Conservation (phyloP, 2,797 vertebrate species). For the Acanthiza pusilla region DNA sequence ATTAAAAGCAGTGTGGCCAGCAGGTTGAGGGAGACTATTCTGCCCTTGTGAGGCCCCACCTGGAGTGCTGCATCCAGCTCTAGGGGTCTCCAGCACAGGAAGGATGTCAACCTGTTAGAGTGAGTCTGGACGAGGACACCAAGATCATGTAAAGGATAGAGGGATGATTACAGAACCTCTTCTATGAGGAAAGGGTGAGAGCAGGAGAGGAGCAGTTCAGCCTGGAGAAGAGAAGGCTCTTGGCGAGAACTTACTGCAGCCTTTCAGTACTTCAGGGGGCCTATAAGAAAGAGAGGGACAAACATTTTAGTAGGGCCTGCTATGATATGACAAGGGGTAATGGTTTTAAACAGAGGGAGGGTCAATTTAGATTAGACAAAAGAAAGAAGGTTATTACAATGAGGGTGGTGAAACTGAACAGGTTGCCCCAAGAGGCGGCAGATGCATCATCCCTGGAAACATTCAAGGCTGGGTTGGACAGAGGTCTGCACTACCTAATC, state of each 20-base stretch:
- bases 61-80: not conserved
- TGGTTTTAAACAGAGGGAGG: not conserved
- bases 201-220: no score
- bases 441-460: not conserved
- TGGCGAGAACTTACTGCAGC: not conserved
- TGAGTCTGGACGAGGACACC: not conserved
- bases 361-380: not conserved
- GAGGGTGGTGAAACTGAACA: not conserved
- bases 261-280: not conserved
- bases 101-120: not conserved
- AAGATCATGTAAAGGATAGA: not conserved
- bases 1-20: not conserved
- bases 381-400: not conserved
- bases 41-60: accelerated
- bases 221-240: not conserved
- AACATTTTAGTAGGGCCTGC: not conserved
- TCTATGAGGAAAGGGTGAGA: not conserved
- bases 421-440: not conserved
- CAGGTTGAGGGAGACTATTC: not conserved
- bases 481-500: not conserved
- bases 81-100: not conserved
- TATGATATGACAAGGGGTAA: not conserved
- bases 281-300: not conserved
- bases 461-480: not conserved
- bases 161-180: not conserved